These are phyloP conservation scores for Thera obeliscata DNA, from an alignment of 2,888 invertebrate genomes.

Conservation along the genomic window DNA sequence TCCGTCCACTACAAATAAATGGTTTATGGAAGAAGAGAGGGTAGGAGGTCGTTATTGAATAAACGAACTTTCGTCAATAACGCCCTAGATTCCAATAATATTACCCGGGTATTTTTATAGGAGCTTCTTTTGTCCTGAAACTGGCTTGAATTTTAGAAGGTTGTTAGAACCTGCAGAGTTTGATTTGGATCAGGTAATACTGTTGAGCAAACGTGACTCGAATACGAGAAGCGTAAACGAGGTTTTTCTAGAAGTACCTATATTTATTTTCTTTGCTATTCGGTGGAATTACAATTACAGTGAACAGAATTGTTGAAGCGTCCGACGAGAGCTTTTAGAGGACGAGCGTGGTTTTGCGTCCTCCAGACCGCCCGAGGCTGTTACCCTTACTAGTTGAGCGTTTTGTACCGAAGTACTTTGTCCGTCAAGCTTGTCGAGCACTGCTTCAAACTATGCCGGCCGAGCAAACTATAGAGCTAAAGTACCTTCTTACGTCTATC, in stretches of 20 bases:
- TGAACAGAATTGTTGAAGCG: constrained; percentile 43
- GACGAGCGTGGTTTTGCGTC: constrained; percentile 43
- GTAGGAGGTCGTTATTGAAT: constrained; percentile 11
- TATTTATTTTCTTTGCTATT: constrained; percentile 3
- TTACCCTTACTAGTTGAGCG: constrained; percentile 40
- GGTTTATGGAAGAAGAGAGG: no score
- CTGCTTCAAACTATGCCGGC: constrained; percentile 42
- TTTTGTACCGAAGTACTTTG: constrained; percentile 38
- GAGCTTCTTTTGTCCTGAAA: constrained; percentile 19
- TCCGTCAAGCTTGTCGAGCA: constrained; percentile 46
- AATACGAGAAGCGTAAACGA: constrained; percentile 44
- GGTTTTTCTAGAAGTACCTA: not conserved
- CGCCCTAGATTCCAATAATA: not conserved
- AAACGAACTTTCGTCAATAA: constrained; percentile 12
- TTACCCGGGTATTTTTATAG: not conserved
- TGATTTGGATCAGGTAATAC: constrained; percentile 54
- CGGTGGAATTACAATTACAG: constrained; percentile 26
- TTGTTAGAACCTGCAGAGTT: constrained; percentile 47
- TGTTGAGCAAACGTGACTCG: constrained; percentile 50
- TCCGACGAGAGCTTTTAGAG: constrained; percentile 44
- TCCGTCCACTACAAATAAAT: no score
- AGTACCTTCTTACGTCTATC: not conserved
- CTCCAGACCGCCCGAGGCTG: constrained; percentile 45
- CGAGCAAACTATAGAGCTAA: constrained; percentile 30
- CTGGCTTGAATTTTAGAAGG: constrained; percentile 52